Conservation (phyloP, 1,140 invertebrate genomes). For the Grapholita molesta region DNA sequence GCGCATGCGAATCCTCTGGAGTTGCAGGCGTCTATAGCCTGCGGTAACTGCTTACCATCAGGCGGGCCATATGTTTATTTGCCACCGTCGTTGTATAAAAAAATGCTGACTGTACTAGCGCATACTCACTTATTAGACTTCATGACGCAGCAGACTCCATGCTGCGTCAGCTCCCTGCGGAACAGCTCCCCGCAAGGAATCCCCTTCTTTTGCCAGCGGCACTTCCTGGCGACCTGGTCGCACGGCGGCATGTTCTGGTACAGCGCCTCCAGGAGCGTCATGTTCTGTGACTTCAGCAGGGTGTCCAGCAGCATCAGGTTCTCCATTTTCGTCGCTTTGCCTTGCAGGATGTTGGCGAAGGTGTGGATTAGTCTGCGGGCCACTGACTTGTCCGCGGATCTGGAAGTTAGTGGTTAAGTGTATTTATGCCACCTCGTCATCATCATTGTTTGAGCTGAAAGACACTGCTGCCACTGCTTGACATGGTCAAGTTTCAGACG, state of each 20-base stretch:
- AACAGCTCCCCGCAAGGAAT: constrained; percentile 48
- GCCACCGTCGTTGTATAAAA: too few species aligned
- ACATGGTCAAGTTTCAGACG: too few species aligned
- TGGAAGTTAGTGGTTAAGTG: neutral
- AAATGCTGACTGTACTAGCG: too few species aligned
- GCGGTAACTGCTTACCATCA: too few species aligned
- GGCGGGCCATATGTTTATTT: too few species aligned
- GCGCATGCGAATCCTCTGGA: too few species aligned
- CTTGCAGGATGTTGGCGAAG: constrained; percentile 34
- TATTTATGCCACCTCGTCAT: too few species aligned
- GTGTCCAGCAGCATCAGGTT: constrained; percentile 39
- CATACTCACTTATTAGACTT: constrained; percentile 39
- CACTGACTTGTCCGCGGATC: constrained; percentile 25
- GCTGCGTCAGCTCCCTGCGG: constrained; percentile 39
- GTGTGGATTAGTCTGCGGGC: constrained; percentile 32
- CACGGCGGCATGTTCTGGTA: constrained; percentile 42
- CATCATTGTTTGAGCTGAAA: too few species aligned
- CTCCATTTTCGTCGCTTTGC: constrained; percentile 28
- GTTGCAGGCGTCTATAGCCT: too few species aligned
- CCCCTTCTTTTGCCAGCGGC: constrained; percentile 40
- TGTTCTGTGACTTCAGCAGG: constrained; percentile 32
- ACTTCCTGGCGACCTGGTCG: constrained; percentile 32
- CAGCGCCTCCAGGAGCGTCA: constrained; percentile 39
- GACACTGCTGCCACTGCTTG: too few species aligned
- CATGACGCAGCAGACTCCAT: constrained; percentile 56